Base-by-base conservation (phyloP, 2,888 invertebrate genomes). In the Drosophila formosana region DNA sequence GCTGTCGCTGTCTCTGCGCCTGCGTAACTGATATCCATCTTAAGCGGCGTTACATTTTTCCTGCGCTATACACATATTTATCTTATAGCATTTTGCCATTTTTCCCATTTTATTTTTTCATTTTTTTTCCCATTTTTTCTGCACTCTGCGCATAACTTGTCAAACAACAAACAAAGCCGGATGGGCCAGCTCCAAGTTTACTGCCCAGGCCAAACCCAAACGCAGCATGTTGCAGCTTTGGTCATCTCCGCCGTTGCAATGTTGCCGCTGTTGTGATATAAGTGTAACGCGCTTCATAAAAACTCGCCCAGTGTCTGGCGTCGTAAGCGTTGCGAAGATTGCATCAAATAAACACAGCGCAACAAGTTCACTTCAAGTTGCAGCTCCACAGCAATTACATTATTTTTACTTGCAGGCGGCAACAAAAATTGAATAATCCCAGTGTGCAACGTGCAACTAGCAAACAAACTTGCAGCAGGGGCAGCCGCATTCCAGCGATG, bases 1-100 rank as follows among this genome's bases (percentile, higher is more conserved):
- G n/a, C 30, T 37, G 32, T 25, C 25, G 39, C n/a, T 39, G 8
- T 41, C 37, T 30, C 30, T 49, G 65, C 55, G 60, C 39, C 67
- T 82, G 85, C 82, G 82, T 82, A 82, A 82, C 82, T 82, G 85
- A 84, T 82, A 82, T 82, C 80, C 85, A 82, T 84, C 82, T 82
- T 78, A 67, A 75, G 82, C 83, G 83, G 77, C 71, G 85, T 85
- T 82, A 82, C 82, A 82, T 82, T 80, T 82, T 68, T 57, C 50
- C 69, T 65, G 34, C 67, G 66, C 56, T 71, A 61, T 64, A 58
- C 67, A 60, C 56, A 71, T 50, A 72, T 57, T 64, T 53, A 55
- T 66, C 32, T 63, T 56, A 56, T 46, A 57, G 34, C 60, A 13
- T 66, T 46, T 55, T 30, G 34, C 39, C 39, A 41, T 53, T 49